Base-by-base conservation (phyloP, 2,113 vertebrate species). In the Lagenorhynchus albirostris region DNA sequence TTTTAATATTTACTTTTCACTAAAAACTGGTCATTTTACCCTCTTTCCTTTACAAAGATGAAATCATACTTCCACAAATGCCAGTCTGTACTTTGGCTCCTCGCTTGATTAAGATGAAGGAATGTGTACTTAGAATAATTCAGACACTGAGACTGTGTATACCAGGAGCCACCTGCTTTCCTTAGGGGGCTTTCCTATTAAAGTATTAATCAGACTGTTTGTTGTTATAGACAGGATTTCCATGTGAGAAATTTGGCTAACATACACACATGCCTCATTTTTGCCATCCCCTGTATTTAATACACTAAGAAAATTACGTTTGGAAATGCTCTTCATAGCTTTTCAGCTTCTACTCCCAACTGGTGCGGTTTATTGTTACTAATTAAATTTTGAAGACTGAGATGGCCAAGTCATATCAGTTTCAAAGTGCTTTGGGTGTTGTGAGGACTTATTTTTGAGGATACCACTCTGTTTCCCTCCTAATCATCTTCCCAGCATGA, bases 111-210 rank as follows among this genome's bases (percentile, higher is more conserved):
- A 97, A 96, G 88, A 79, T 65, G 94, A 97, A 94, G 86, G 86
- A 98, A 96, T 95, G 50, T 83, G 21, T 85, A 67, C 33, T 62
- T 82, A 84, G 77, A 73, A n/a, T 82, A 92, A 50, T 84, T 96
- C 50, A 90, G 71, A 97, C 77, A 88, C 76, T 85, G 26, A 21
- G n/a, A 29, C 87, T 89, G 10, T 79, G 76, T 79, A 36, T 85
- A 73, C 95, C 80, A 97, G 95, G 70, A 98, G 91, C 97, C 98
- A 98, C 97, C 96, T 98, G 76, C 96, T 94, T 92, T 97, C 97
- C 95, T 98, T 87, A 97, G 91, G 87, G 94, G 71, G 80, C 33
- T 97, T 98, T 95, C 86, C 84, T 96, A 29, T 97, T 98, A 95
- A 98, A 98, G 91, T 95, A 96, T 96, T 94, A 96, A 97, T 93